Conservation (phyloP, 2,888 invertebrate genomes). For the Apodemia duryi region DNA sequence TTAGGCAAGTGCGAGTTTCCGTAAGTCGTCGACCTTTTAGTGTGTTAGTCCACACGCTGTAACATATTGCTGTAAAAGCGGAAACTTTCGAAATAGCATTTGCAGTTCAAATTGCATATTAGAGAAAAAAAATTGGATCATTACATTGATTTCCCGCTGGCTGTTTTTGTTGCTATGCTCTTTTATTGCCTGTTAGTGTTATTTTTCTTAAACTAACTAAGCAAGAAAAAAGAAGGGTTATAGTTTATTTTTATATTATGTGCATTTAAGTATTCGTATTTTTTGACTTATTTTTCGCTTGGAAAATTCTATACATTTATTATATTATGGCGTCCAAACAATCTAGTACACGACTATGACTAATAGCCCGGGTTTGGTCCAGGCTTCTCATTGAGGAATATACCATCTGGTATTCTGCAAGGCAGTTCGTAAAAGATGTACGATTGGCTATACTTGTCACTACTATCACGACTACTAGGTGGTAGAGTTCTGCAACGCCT, state of each 20-base stretch:
- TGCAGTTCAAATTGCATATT: conserved; percentile 14
- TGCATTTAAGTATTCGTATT: too few relatives aligned
- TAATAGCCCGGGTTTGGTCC: too few relatives aligned
- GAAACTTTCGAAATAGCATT: conserved; percentile 32
- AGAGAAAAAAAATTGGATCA: conserved; percentile 14
- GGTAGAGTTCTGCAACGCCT: too few relatives aligned
- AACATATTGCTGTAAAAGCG: conserved; percentile 31
- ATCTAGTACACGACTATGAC: too few relatives aligned
- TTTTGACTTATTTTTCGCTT: too few relatives aligned
- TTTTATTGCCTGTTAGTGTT: neutral
- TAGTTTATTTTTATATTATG: neutral
- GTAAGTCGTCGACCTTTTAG: conserved; percentile 49
- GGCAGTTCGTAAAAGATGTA: too few relatives aligned
- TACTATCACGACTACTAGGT: too few relatives aligned
- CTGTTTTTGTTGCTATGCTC: neutral
- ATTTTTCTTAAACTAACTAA: neutral
- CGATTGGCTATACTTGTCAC: too few relatives aligned
- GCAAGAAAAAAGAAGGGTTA: neutral
- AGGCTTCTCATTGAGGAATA: too few relatives aligned
- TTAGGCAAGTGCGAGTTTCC: conserved; percentile 10
- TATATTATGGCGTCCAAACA: too few relatives aligned
- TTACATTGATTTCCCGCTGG: neutral
- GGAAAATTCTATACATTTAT: too few relatives aligned
- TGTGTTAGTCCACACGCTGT: conserved; percentile 36
- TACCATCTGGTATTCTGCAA: too few relatives aligned